A percentile compares a stretch with the other conserved stretches of the same genome.
These are phyloP conservation scores for Choreutis nemorana DNA, from an alignment of 2,888 invertebrate species.

Conservation along the genomic window DNA sequence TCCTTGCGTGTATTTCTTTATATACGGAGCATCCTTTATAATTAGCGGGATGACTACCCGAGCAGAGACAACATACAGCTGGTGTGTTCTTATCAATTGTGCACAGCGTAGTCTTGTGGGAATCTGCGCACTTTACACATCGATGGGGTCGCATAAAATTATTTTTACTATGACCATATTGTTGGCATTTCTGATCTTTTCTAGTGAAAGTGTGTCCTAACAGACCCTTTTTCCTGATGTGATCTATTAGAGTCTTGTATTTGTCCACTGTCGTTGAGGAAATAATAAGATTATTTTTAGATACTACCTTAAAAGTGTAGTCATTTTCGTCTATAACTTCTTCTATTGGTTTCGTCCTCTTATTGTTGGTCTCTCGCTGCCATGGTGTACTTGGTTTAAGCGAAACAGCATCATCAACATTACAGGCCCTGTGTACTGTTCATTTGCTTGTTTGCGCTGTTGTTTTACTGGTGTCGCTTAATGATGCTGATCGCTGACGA, in stretches of 20 bases:
- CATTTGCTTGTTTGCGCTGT: no score
- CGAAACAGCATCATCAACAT: no score
- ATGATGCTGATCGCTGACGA: background rate
- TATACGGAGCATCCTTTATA: no score
- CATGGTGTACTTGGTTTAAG: no score
- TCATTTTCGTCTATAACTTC: background rate
- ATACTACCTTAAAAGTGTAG: background rate
- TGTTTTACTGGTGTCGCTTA: no score
- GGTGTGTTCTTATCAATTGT: background rate
- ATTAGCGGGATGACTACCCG: conserved; percentile 1
- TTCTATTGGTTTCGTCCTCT: background rate
- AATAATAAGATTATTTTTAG: background rate
- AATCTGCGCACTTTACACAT: conserved; percentile 6
- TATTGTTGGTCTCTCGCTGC: no score
- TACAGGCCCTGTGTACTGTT: no score
- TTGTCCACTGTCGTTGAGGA: background rate
- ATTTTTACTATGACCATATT: conserved; percentile 7
- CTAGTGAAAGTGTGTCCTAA: conserved; percentile 3
- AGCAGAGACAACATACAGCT: conserved; percentile 1
- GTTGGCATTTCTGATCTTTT: conserved; percentile 4
- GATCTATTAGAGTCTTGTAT: conserved; percentile 1
- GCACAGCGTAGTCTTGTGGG: conserved; percentile 2
- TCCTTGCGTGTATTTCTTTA: no score
- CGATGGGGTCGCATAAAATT: conserved; percentile 6
- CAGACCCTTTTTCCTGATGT: background rate